Percentiles rank a stretch among this genome's conserved stretches.
phyloP scores from a whole-genome alignment of 2,113 vertebrate genomes.

The Ranitomeya variabilis region DNA sequence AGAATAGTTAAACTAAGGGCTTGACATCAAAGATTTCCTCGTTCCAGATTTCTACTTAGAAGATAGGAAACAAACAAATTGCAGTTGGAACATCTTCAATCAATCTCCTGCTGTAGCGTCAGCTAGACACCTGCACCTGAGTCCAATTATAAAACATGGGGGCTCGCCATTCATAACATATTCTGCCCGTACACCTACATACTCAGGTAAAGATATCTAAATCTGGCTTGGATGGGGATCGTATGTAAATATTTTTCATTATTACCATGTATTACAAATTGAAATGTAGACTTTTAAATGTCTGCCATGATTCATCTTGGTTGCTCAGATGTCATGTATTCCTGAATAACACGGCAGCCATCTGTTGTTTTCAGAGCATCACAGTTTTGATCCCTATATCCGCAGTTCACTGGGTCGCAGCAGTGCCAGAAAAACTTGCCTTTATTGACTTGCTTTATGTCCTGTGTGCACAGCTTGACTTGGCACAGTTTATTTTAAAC shows the following conservation, averaged over 20 bases:
- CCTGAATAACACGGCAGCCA: slow-evolving; percentile 48
- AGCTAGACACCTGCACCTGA: slow-evolving; percentile 27
- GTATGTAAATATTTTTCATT: slow-evolving; percentile 45
- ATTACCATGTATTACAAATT: slow-evolving; percentile 42
- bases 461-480: slow-evolving; percentile 52
- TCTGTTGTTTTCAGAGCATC: slow-evolving; percentile 54
- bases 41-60: slow-evolving; percentile 23
- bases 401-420: slow-evolving; percentile 56
- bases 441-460: slow-evolving; percentile 56
- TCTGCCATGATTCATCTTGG: slow-evolving; percentile 46
- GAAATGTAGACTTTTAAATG: slow-evolving; percentile 42
- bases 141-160: slow-evolving; percentile 36
- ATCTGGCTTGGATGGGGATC: slow-evolving; percentile 2
- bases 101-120: background rate
- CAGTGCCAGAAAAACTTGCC: slow-evolving; percentile 49
- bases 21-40: slow-evolving; percentile 26
- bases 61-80: slow-evolving; percentile 11
- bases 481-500: slow-evolving; percentile 48
- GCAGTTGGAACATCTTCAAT: slow-evolving; percentile 5
- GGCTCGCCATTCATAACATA: slow-evolving; percentile 6
- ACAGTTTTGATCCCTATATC: slow-evolving; percentile 53
- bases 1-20: background rate
- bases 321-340: slow-evolving; percentile 49
- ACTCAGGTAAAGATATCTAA: background rate
- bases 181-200: slow-evolving; percentile 8